Conservation (phyloP, 2,888 invertebrate genomes). For the Onthophagus sagittarius region DNA sequence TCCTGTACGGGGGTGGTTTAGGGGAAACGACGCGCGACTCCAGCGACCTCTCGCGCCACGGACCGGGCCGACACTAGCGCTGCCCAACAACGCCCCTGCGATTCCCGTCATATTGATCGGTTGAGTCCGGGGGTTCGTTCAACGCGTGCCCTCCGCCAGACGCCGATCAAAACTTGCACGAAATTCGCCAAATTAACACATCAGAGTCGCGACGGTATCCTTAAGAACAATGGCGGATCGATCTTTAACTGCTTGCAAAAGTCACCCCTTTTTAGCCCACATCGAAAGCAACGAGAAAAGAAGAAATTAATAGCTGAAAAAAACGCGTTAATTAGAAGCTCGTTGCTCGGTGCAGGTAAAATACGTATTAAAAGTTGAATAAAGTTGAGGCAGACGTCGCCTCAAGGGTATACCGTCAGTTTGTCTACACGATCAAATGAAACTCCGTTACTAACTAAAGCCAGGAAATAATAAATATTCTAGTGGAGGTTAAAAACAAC, state of each 20-base stretch:
- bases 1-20: not conserved
- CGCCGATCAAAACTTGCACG: not conserved
- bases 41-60: slow-evolving; percentile 8
- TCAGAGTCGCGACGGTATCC: not conserved
- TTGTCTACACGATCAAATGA: not conserved
- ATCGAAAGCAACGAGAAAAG: not conserved
- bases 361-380: not conserved
- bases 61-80: slow-evolving; percentile 8
- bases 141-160: slow-evolving; percentile 36
- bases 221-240: not conserved
- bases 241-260: not conserved
- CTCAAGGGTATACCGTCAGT: not conserved
- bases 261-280: not conserved
- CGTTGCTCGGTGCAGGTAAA: not conserved
- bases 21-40: not conserved
- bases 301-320: too few species aligned
- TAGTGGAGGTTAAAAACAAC: too few species aligned
- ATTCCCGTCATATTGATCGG: slow-evolving; percentile 45
- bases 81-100: slow-evolving; percentile 27
- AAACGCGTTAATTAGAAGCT: not conserved
- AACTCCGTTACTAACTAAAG: not conserved
- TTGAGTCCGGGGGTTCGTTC: slow-evolving; percentile 38
- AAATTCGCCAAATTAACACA: not conserved
- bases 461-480: too few species aligned
- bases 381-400: not conserved